Evolutionary conservation across 2,888 invertebrate genomes (phyloP), one percentile per base, ranked within the genome.

Genomic region (Podotricha telesiphe): DNA sequence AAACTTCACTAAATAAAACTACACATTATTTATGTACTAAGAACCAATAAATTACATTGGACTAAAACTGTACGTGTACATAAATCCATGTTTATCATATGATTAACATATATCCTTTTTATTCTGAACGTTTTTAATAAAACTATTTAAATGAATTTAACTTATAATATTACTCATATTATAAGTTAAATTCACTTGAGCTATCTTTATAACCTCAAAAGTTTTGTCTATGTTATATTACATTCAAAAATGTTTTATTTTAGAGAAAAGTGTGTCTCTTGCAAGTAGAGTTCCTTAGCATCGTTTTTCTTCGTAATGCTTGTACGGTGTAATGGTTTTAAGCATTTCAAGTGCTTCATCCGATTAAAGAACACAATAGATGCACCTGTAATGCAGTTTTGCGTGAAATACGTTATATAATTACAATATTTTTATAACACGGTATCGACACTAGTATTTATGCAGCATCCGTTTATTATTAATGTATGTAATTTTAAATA

Each of bases 261-360:
- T 22, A 22, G 40, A 45, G 3, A 20, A 59, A 22, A 59, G 22
- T 59, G 8, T 53, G 45, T 59, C 45, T 59, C 59, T 45, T 22
- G 11, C 48, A 65, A 69, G 63, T 64, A 40, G 37, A 64, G 20
- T 62, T 37, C 20, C 66, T 65, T 67, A 61, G 17, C 63, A 48
- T 69, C 47, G 47, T 70, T 67, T 66, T 73, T 70, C 69, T 67
- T 69, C 51, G 56, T 58, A 58, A 66, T 65, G 58, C 37, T 19
- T 65, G 68, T 61, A 61, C 70, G 73, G 70, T 68, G 70, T 78
- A 76, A 78, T 78, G 75, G 77, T 73, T 78, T 81, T 81, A 79
- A 66, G 74, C 82, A 80, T 76, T 83, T 58, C 73, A 80, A 80
- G 81, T 80, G 83, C 83, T 84, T 84, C 83, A 84, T 84, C 83